Evolutionary conservation across 1,140 invertebrate genomes (phyloP).

Genomic region (Anadara kagoshimensis): DNA sequence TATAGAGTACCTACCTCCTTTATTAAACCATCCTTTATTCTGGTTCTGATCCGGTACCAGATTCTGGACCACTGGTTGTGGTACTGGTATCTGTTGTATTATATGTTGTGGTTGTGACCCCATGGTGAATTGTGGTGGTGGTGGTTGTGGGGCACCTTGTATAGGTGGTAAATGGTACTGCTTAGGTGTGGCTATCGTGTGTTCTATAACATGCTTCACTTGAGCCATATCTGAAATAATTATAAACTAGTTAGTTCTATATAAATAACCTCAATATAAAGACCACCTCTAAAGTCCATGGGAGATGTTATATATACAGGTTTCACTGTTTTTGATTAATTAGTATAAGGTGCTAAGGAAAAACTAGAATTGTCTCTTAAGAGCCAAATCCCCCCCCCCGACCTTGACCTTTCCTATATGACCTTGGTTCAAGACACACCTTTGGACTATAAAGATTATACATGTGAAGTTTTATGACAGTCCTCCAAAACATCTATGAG

Average conservation of each 20-base stretch:
- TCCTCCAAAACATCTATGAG: no score
- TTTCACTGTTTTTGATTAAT: no score
- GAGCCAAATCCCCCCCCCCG: no score
- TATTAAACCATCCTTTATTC: conserved; percentile 56
- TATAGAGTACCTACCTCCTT: conserved; percentile 53
- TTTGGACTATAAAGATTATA: no score
- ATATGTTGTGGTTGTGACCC: conserved; percentile 31
- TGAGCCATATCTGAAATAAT: conserved; percentile 56
- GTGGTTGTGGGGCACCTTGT: conserved; percentile 8
- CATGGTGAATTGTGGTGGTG: conserved; percentile 11
- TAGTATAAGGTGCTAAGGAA: no score
- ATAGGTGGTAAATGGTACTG: conserved; percentile 50
- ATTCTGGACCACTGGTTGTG: conserved; percentile 50
- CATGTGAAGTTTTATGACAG: no score
- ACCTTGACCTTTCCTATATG: no score
- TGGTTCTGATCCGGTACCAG: conserved; percentile 32
- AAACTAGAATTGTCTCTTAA: no score
- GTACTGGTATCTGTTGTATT: conserved; percentile 47
- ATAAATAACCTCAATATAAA: no score
- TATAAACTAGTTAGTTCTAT: not conserved
- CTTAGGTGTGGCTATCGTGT: conserved; percentile 38
- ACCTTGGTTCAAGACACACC: no score
- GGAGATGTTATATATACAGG: no score
- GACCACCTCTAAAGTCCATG: no score
- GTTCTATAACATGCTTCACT: conserved; percentile 65